phyloP scores from a whole-genome alignment of 2,888 invertebrate genomes.

The Allolobophora icterica region DNA sequence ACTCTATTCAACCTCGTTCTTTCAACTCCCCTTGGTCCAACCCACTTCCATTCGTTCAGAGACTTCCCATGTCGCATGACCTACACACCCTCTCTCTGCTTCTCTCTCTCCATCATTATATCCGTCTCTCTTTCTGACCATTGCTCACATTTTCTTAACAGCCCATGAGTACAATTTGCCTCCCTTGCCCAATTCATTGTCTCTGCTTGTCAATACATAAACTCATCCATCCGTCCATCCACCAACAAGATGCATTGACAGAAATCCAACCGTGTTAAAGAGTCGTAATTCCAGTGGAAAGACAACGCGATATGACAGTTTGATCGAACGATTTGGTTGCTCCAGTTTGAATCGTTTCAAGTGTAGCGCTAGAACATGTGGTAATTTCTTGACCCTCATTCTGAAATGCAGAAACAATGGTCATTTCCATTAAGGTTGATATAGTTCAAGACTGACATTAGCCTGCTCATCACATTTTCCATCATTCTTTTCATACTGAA shows the following conservation, averaged over 20 bases:
- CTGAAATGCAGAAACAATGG: constrained; percentile 72
- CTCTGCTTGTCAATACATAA: neutral
- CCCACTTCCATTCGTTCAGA: too few relatives aligned
- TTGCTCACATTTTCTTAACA: too few relatives aligned
- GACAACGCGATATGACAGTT: constrained; percentile 97
- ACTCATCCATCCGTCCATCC: too few relatives aligned
- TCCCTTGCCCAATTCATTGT: neutral
- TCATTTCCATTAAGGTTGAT: neutral
- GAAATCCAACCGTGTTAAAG: constrained; percentile 85
- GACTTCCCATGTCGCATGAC: too few relatives aligned
- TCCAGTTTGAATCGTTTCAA: constrained; percentile 93
- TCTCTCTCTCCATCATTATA: neutral
- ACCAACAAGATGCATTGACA: neutral
- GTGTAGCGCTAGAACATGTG: constrained; percentile 95
- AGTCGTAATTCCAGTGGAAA: constrained; percentile 96
- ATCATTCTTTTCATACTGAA: too few relatives aligned
- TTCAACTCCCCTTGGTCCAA: too few relatives aligned
- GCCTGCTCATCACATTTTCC: too few relatives aligned
- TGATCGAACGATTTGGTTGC: constrained; percentile 96
- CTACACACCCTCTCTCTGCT: neutral
- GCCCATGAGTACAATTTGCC: too few relatives aligned
- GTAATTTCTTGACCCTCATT: constrained; percentile 97
- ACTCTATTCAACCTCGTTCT: too few relatives aligned
- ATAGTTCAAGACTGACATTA: too few relatives aligned
- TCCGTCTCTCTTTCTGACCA: neutral